A percentile compares a stretch with the other conserved stretches of the same genome.
Evolutionary conservation across 2,113 vertebrate genomes (phyloP).

Genomic region (Calidris pugnax): DNA sequence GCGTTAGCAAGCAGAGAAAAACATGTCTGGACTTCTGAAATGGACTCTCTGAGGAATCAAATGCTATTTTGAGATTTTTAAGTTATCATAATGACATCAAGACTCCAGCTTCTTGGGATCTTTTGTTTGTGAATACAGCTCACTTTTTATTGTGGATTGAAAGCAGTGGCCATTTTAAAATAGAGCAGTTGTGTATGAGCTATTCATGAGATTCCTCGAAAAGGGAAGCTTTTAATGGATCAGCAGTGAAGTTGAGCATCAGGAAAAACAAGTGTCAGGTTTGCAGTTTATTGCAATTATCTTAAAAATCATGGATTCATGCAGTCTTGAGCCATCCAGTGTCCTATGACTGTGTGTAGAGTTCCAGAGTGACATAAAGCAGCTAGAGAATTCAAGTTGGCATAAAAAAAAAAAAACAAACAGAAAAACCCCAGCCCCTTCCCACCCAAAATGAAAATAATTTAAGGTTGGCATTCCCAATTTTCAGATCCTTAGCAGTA

Average conservation of each 20-base stretch:
- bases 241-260: not conserved
- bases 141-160: not conserved
- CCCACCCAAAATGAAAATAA: not conserved
- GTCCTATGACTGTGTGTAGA: not conserved
- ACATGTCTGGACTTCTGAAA: not conserved
- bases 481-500: not conserved
- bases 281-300: not conserved
- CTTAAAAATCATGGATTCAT: not conserved
- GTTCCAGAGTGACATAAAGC: not conserved
- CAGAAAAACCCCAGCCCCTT: rapidly evolving
- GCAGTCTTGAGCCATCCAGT: not conserved
- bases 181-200: not conserved
- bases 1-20: not conserved
- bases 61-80: not conserved
- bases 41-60: not conserved
- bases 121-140: not conserved
- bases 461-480: not conserved
- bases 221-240: not conserved
- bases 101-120: not conserved
- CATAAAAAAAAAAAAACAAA: not conserved
- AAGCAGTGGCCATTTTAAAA: not conserved
- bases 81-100: not conserved
- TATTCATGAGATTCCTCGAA: not conserved
- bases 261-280: not conserved
- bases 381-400: not conserved